Conservation (phyloP, 2,113 vertebrate species). For the Myrmophylax atrothorax region DNA sequence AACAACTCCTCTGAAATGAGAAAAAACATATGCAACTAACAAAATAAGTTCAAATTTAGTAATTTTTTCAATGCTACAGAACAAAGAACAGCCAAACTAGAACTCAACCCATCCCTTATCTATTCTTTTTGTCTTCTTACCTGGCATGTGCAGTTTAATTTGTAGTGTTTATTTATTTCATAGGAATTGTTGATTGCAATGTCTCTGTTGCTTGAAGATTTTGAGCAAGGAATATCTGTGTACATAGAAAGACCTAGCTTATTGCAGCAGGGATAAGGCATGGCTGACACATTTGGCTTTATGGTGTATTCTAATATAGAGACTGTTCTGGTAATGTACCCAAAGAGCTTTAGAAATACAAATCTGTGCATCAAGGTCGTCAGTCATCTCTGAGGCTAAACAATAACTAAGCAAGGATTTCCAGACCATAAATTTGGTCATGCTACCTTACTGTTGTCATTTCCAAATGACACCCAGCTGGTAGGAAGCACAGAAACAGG, state of each 20-base stretch:
- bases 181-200: background rate
- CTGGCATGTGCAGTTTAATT: background rate
- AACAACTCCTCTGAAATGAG: background rate
- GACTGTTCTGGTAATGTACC: background rate
- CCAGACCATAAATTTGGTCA: background rate
- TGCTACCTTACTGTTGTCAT: background rate
- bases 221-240: background rate
- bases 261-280: background rate
- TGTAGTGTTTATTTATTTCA: background rate
- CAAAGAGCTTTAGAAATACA: background rate
- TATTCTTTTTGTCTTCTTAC: background rate
- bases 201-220: background rate
- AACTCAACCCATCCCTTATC: background rate
- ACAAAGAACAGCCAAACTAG: background rate
- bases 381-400: background rate
- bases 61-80: background rate
- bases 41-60: background rate
- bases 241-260: background rate
- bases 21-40: background rate
- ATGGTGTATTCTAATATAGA: background rate
- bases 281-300: background rate
- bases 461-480: background rate
- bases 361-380: background rate
- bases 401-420: background rate
- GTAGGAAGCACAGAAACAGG: background rate